Base-by-base conservation (phyloP, 2,797 vertebrate genomes). In the Pelodytes ibericus region DNA sequence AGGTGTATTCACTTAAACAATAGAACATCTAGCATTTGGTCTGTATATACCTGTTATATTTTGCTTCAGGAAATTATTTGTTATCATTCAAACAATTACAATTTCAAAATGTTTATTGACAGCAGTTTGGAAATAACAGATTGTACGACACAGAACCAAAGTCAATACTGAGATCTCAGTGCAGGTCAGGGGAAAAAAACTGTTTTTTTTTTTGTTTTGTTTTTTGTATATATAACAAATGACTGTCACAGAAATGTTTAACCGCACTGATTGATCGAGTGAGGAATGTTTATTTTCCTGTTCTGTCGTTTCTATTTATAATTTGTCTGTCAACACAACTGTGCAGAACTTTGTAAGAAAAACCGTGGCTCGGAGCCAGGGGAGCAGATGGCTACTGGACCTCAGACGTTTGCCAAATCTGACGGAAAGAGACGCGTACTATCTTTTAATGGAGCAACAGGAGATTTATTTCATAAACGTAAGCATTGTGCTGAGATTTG, bases 381-480 rank as follows among this genome's bases (percentile, higher is more conserved):
- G 57, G 24, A 30, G 13, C 47, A 77, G 67, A 39, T 71, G 59
- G 25, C 24, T 15, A 30, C 11, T 25, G 30, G 13, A 56, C 66
- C 20, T 26, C 44, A 24, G 10, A 56, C 41, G 44, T 30, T 39
- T 29, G 58, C 44, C 31, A 70, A 69, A 75, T 75, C 36, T 60
- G 16, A 7, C n/a, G 33, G 26, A 29, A 66, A 44, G n/a, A 60
- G 39, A 61, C n/a, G 26, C 13, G 4, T 75, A 36, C 65, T 56
- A 41, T 24, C 16, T 57, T 33, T 44, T 63, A 70, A 70, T 63
- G 51, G 58, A 70, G 56, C 59, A 51, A 41, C 47, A 24, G 41
- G 61, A 31, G 47, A 56, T 20, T 44, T 41, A 22, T 36, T 4
- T 33, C 18, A 31, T 64, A 39, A 39, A 63, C 18, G 26, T 63